Base-by-base conservation (phyloP, 2,113 vertebrate genomes). In the Neolamprologus caudopunctatus region DNA sequence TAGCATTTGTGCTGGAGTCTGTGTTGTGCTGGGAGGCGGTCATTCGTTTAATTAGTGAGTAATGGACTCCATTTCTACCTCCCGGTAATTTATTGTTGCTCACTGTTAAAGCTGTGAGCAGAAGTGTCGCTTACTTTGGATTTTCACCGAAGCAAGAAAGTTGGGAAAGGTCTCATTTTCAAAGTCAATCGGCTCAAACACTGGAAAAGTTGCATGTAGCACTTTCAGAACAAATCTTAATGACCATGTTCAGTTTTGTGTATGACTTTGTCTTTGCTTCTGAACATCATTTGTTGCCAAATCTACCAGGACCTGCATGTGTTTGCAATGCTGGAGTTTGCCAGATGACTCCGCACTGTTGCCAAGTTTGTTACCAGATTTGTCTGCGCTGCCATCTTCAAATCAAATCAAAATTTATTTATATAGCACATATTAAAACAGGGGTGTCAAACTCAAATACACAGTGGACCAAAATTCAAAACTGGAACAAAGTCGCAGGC, bases 61-160 rank as follows among this genome's bases (percentile, higher is more conserved):
- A 68, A 40, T 40, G n/a, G 35, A 68, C 35, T 68, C 35, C 35
- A 24, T 24, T 40, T 37, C 33, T 12, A 37, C 6, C 19, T 68
- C 35, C 35, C 3, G 2, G 33, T 40, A 40, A 68, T 68, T 68
- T 24, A 24, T 21, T 1, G 63, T 40, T 68, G 35, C 2, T 14
- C 35, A 21, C 31, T 7, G 17, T 66, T 35, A 66, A 66, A 35
- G 31, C 31, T 66, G 9, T 4, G 9, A 66, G 61, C 17, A n/a
- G 11, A n/a, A 66, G 33, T 7, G 17, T 66, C 3, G 14, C 58
- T 10, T n/a, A 10, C 63, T 68, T 68, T 40, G 19, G 63, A 68
- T 40, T 68, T 68, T 68, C 4, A 5, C n/a, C 0, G n/a, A 2
- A 21, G 9, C 63, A 37, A 21, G 7, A 68, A 21, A 0, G 19